Percentiles rank a stretch among this genome's conserved stretches.
Evolutionary conservation across 2,797 vertebrate species (phyloP).

Genomic region (Lindbergichthys nudifrons): DNA sequence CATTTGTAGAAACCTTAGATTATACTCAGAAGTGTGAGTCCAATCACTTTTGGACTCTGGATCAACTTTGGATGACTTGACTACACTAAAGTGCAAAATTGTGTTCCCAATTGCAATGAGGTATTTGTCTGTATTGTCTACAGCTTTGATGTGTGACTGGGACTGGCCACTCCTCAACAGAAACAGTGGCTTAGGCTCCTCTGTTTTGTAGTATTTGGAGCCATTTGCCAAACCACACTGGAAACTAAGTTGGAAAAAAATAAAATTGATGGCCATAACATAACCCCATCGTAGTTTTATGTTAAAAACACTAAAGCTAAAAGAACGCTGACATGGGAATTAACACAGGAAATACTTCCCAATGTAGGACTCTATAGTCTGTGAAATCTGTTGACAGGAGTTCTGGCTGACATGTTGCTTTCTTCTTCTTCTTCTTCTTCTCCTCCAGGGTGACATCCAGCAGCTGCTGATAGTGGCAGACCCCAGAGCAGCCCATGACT

Average conservation of each 20-base stretch:
- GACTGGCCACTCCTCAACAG: conserved; percentile 33
- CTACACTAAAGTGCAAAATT: no score
- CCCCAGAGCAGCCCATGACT: conserved; percentile 93
- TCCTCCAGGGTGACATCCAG: conserved; percentile 96
- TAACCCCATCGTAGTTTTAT: conserved; percentile 29
- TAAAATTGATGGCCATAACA: conserved; percentile 28
- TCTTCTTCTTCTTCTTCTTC: conserved; percentile 29
- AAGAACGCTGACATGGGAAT: conserved; percentile 30
- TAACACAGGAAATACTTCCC: background rate
- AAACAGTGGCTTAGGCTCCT: conserved; percentile 25
- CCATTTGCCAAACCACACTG: conserved; percentile 45
- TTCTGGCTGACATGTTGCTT: conserved; percentile 21
- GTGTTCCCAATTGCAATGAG: background rate
- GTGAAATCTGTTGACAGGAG: conserved; percentile 35
- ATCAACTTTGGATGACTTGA: background rate
- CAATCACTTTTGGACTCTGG: conserved; percentile 6
- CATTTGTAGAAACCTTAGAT: background rate
- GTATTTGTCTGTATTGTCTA: conserved; percentile 6
- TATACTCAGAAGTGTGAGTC: background rate
- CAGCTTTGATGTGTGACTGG: conserved; percentile 3
- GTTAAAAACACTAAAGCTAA: background rate
- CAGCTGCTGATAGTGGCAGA: conserved; percentile 94
- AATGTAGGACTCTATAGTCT: background rate
- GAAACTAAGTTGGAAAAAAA: conserved; percentile 32
- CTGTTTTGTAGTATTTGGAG: conserved; percentile 6